Conservation (phyloP, 2,113 vertebrate species). For the Rallus limicola region DNA sequence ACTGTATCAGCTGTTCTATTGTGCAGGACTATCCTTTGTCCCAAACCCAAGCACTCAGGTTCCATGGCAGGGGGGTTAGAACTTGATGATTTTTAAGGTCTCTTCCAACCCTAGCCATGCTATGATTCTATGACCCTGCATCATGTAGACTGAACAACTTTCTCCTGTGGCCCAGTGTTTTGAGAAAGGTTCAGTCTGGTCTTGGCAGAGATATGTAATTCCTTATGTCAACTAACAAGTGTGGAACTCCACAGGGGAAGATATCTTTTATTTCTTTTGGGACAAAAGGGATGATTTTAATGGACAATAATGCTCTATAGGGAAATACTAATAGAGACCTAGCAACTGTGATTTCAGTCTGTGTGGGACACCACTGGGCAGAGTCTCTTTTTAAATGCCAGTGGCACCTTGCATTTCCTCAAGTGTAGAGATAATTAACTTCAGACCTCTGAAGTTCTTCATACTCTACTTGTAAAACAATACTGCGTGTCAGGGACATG, state of each 20-base stretch:
- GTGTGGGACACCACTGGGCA: not conserved
- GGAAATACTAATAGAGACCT: not conserved
- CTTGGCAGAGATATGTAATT: not conserved
- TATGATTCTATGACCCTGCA: not conserved
- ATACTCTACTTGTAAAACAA: not conserved
- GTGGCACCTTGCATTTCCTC: not conserved
- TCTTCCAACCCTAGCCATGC: no score
- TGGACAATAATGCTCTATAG: not conserved
- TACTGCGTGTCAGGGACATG: no score
- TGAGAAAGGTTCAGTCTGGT: not conserved
- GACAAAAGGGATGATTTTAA: not conserved
- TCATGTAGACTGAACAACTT: not conserved
- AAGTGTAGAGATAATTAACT: not conserved
- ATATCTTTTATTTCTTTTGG: not conserved
- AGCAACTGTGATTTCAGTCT: not conserved
- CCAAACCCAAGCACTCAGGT: not conserved
- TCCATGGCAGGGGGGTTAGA: no score
- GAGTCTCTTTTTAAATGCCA: not conserved
- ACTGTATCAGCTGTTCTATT: not conserved
- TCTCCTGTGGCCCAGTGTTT: not conserved
- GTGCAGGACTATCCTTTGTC: not conserved
- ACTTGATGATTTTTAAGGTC: no score
- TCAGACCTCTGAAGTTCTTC: not conserved
- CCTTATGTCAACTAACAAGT: not conserved
- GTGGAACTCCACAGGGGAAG: not conserved